Base-by-base conservation (phyloP, 2,888 invertebrate genomes). In the Melanotus villosus region DNA sequence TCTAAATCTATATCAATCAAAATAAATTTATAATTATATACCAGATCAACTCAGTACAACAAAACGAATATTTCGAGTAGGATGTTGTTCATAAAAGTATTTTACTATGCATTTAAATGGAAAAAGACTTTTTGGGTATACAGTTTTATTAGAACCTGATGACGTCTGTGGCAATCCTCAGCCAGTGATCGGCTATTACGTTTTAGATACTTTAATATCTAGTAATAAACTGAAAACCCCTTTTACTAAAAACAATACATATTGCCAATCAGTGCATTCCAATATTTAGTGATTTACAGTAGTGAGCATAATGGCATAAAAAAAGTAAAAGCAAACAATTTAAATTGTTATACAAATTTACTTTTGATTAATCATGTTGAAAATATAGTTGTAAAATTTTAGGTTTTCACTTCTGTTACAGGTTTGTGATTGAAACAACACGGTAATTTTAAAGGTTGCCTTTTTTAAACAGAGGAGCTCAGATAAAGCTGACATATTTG, bases 401-500 rank as follows among this genome's bases (percentile, higher is more conserved):
- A 47, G 23, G 23, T 47, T 47, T 23, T 21, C 23, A 14, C 10
- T 9, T 47, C 19, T 47, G 47, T 12, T 47, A 23, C 47, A 47
- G 2, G 12, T 6, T 26, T 26, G 21, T 47, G 47, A 47, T 47
- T 47, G 47, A 19, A 47, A 47, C 23, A 47, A 32, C 34, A 12
- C 54, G 19, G 30, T 18, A 18, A 16, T n/a, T 10, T 54, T 54
- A 32, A 54, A 34, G 32, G 18, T 16, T 34, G 19, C 32, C 54
- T 32, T 54, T n/a, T n/a, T 54, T 18, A 2, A 32, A 18, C 30
- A 30, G 6, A 18, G 19, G 19, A 32, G 34, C 30, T 18, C 19
- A 54, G 32, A 54, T 34, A 54, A 54, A 54, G 32, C 54, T 34
- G 18, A n/a, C 34, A 54, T 54, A 54, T 54, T 54, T 54, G 18